These are phyloP conservation scores for Siniperca scherzeri DNA, from an alignment of 2,797 vertebrate species.

Conservation along the genomic window DNA sequence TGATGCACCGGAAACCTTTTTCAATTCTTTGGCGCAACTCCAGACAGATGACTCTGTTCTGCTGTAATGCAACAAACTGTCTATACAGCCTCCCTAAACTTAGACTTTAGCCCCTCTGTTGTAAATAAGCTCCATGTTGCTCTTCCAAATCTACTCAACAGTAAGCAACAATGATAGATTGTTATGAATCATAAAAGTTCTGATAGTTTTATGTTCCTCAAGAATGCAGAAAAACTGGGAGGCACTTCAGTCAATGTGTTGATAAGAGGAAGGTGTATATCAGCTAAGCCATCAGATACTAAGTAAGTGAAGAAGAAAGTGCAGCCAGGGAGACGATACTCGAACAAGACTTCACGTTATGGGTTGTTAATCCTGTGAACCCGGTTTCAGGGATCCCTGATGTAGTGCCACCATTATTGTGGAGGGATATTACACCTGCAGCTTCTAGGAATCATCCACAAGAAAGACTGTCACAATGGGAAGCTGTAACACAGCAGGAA, in stretches of 20 bases:
- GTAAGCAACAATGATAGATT: neutral
- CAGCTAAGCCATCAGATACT: neutral
- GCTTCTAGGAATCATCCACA: neutral
- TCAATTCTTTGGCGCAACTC: neutral
- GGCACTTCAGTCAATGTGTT: conserved; percentile 20
- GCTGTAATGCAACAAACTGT: conserved; percentile 1
- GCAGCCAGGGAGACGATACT: neutral
- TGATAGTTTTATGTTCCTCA: conserved; percentile 14
- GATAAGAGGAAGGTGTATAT: conserved; percentile 26
- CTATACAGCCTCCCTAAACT: neutral
- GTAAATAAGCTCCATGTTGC: neutral
- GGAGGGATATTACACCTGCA: neutral
- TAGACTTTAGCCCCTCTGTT: neutral
- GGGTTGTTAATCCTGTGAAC: neutral
- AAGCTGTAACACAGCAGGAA: conserved; percentile 10
- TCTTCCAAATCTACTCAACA: conserved; percentile 3
- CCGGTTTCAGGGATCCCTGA: neutral
- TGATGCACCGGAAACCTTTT: neutral
- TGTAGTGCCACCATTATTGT: neutral
- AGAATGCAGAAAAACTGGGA: conserved; percentile 28
- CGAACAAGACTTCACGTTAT: neutral
- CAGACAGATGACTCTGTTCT: neutral
- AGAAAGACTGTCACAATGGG: conserved; percentile 22
- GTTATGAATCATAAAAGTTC: conserved; percentile 22
- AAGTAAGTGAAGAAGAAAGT: neutral